Evolutionary conservation across 2,797 vertebrate genomes (phyloP).

Genomic region (Sebastes goodei): DNA sequence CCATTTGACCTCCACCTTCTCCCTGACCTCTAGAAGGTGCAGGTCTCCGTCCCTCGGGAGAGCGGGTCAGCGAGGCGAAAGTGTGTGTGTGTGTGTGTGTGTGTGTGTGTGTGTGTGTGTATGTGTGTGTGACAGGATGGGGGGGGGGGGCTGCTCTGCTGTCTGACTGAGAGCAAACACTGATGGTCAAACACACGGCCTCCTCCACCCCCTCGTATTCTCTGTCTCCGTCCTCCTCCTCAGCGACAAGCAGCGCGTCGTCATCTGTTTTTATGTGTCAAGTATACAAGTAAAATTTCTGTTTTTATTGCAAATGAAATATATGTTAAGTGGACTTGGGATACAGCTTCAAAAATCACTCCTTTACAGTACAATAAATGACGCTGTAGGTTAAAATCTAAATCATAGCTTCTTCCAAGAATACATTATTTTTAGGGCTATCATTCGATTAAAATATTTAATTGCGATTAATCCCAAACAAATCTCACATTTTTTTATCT

Average conservation of each 20-base stretch:
- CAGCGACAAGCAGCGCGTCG: not conserved
- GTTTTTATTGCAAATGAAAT: not conserved
- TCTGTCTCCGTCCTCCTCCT: not conserved
- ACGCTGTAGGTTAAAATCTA: not conserved
- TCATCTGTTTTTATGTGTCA: constrained; percentile 1
- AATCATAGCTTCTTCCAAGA: not conserved
- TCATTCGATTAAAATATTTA: too few species aligned
- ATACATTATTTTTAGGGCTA: not conserved
- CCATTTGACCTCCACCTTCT: constrained; percentile 89
- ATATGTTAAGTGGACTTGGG: not conserved
- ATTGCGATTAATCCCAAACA: too few species aligned
- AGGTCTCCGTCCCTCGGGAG: constrained; percentile 71
- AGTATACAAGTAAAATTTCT: not conserved
- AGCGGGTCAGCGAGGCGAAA: constrained; percentile 65
- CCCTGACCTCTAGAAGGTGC: constrained; percentile 81
- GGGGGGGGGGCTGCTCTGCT: constrained; percentile 40
- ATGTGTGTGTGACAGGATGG: constrained; percentile 17
- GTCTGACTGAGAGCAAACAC: constrained; percentile 82
- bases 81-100: constrained; percentile 22
- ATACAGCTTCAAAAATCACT: not conserved
- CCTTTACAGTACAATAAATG: not conserved
- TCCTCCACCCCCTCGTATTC: constrained; percentile 29
- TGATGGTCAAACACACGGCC: constrained; percentile 80
- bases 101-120: constrained; percentile 28
- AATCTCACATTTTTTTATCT: too few species aligned